Evolutionary conservation across 1,140 invertebrate genomes (phyloP), one percentile per base, ranked within the genome.

Genomic region (Oreohelix idahoensis): DNA sequence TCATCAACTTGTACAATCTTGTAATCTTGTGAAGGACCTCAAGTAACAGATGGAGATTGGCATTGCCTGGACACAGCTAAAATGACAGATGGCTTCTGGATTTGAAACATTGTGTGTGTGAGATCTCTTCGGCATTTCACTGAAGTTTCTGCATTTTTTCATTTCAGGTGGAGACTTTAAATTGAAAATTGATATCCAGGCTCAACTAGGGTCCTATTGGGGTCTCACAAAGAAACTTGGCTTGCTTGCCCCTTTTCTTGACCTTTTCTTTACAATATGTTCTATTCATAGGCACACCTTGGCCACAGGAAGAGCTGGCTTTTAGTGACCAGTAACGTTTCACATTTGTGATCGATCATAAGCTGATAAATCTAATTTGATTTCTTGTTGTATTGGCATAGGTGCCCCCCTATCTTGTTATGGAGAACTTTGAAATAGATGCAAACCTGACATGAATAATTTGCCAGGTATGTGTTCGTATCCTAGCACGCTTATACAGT

Each of bases 351-450:
- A 29, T 42, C 74, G 23, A 42, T 42, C 23, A 20, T 51, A 49
- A 77, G 20, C 53, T 70, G 15, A 81, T 63, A 82, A 74, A 73
- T 74, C 80, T 82, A 82, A 82, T 75, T 49, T 58, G 80, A 75
- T 82, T 63, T 82, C 80, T 82, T 82, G 80, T 82, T 82, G 71
- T 75, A 49, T 82, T 82, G 80, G 80, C 80, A 82, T 82, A 82
- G 80, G 80, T 82, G 80, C 51, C 80, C 49, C n/a, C 77, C 49
- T 75, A 74, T 74, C 69, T 82, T 75, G 80, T 73, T 74, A 35
- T 82, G 70, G 80, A 58, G 71, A 82, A 49, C 42, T 53, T 51
- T 73, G 71, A 82, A 73, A 74, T 82, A 74, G 80, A 82, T 74
- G 71, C 45, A 82, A 75, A 82, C 80, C 71, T 74, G 80, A 82